These are phyloP conservation scores for Oryzias melastigma DNA, from an alignment of 2,113 vertebrate species.

Conservation along the genomic window DNA sequence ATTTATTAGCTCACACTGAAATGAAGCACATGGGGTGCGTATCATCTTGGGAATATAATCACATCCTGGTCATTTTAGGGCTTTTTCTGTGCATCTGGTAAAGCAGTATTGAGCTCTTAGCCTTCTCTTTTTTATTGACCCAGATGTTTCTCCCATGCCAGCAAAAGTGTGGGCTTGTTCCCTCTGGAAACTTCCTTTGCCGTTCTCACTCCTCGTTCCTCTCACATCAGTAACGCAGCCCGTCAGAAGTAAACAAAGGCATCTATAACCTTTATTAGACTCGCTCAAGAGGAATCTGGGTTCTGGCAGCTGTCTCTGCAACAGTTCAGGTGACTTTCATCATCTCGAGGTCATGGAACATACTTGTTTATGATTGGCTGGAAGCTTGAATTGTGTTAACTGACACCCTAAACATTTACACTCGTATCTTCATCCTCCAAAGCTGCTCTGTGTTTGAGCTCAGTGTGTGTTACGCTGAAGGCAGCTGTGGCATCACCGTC, in stretches of 20 bases:
- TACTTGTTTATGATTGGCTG: slow-evolving; percentile 20
- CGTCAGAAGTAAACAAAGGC: neutral
- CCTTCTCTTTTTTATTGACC: neutral
- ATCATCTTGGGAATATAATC: neutral
- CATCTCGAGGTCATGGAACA: slow-evolving; percentile 9
- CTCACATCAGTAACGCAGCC: neutral
- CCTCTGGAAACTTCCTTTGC: slow-evolving; percentile 47
- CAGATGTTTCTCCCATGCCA: slow-evolving; percentile 11
- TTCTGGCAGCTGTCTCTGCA: neutral
- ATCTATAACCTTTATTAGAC: slow-evolving; percentile 4
- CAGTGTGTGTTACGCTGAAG: neutral
- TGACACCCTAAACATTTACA: neutral
- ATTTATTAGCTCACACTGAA: slow-evolving; percentile 49
- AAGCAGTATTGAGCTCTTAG: neutral
- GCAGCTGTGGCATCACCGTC: too few relatives aligned
- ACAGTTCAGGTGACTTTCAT: neutral
- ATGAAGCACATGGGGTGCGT: neutral
- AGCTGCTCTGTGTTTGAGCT: neutral
- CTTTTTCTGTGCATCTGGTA: slow-evolving; percentile 1
- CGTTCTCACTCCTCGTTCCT: neutral
- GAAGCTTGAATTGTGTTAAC: rapidly evolving
- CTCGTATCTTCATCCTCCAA: neutral
- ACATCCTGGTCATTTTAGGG: neutral
- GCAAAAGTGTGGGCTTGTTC: slow-evolving; percentile 24
- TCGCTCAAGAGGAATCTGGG: neutral